A percentile compares a stretch with the other conserved stretches of the same genome.
Conservation (phyloP, 2,113 vertebrate genomes). For the Emydura subglobosa region DNA sequence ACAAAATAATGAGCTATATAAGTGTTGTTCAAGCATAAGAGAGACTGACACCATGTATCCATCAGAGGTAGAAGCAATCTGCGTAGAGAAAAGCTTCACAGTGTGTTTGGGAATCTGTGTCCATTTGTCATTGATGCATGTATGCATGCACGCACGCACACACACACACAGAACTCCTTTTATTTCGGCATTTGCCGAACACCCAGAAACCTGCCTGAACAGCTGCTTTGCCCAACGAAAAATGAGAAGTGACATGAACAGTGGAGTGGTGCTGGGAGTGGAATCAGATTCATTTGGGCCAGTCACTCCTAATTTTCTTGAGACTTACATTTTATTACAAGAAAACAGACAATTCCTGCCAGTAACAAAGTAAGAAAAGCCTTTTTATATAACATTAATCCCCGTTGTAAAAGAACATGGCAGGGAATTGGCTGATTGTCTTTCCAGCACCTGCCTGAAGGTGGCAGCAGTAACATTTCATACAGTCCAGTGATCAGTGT, state of each 20-base stretch:
- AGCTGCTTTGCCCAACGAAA: neutral
- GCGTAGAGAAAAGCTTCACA: rapidly evolving
- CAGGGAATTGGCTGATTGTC: neutral
- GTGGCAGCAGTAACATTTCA: constrained; percentile 77
- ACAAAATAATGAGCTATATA: neutral
- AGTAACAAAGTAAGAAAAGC: neutral
- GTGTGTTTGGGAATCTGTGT: neutral
- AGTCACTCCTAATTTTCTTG: neutral
- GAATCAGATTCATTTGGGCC: neutral
- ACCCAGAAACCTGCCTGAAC: neutral
- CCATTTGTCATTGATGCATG: neutral
- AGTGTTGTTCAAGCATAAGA: rapidly evolving
- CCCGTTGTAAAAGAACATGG: neutral
- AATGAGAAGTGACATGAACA: rapidly evolving
- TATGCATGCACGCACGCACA: neutral
- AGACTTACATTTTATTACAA: neutral
- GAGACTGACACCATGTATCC: rapidly evolving
- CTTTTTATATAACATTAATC: neutral
- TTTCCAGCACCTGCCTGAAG: constrained; percentile 64
- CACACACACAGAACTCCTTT: rapidly evolving
- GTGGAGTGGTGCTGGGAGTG: neutral
- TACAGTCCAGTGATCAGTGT: constrained; percentile 29
- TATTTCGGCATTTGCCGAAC: neutral
- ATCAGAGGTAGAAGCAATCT: rapidly evolving
- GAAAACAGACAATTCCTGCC: neutral